Percentiles rank a stretch among this genome's conserved stretches.
These are phyloP conservation scores for Orgyia antiqua DNA, from an alignment of 2,888 invertebrate species.

Conservation along the genomic window DNA sequence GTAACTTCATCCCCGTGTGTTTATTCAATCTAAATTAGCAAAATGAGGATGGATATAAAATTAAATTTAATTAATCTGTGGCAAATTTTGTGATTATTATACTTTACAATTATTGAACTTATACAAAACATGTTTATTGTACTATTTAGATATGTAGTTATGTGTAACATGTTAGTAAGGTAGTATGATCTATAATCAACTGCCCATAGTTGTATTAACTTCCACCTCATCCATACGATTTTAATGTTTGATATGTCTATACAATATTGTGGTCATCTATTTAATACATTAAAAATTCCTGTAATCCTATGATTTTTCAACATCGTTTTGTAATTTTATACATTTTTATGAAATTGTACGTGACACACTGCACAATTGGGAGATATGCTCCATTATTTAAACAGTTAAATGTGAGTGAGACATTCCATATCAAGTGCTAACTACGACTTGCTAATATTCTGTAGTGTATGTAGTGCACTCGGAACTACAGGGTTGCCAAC, in stretches of 20 bases:
- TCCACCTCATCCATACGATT: conserved; percentile 56
- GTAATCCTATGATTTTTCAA: conserved; percentile 53
- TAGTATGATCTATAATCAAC: conserved; percentile 36
- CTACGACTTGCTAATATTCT: conserved; percentile 15
- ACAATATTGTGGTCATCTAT: conserved; percentile 52
- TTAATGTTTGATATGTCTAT: conserved; percentile 70
- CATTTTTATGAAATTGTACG: conserved; percentile 70
- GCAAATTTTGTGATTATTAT: conserved; percentile 65
- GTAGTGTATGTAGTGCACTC: conserved; percentile 17
- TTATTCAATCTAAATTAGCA: conserved; percentile 27
- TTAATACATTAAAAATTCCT: conserved; percentile 43
- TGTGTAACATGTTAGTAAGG: conserved; percentile 60
- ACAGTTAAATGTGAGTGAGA: conserved; percentile 67
- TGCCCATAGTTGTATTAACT: conserved; percentile 48
- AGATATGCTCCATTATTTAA: conserved; percentile 48
- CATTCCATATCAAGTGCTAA: conserved; percentile 72
- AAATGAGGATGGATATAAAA: conserved; percentile 28
- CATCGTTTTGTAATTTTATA: conserved; percentile 76
- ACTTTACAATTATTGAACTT: conserved; percentile 72
- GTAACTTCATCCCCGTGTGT: no score
- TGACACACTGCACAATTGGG: conserved; percentile 61
- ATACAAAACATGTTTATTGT: conserved; percentile 64
- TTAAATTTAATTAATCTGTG: conserved; percentile 46
- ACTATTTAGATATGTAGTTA: conserved; percentile 63
- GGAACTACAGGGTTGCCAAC: no score